These are phyloP conservation scores for Neelides sp. DNA, from an alignment of 1,140 invertebrate species.

Conservation along the genomic window DNA sequence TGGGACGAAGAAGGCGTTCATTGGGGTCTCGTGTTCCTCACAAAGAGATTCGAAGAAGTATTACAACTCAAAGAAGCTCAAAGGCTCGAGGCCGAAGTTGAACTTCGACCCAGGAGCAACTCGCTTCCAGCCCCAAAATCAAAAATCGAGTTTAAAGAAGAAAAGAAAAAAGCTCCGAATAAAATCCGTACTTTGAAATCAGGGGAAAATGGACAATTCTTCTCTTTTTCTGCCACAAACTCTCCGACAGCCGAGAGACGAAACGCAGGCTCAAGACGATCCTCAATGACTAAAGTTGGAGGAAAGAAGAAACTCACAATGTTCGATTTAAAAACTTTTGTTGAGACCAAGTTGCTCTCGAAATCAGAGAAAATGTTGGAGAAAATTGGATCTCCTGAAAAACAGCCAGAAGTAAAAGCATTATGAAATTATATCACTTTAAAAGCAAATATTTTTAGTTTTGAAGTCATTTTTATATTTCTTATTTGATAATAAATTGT, in stretches of 20 bases:
- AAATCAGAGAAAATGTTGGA: conserved; percentile 81
- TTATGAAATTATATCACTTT: too few species aligned
- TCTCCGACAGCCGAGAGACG: conserved; percentile 24
- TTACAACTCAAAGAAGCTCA: conserved; percentile 43
- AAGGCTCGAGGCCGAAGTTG: conserved; percentile 58
- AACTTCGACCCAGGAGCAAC: conserved; percentile 66
- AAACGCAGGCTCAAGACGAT: conserved; percentile 35
- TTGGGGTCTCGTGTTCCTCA: conserved; percentile 90
- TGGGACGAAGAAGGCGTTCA: conserved; percentile 95
- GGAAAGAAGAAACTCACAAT: conserved; percentile 72
- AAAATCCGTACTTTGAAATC: conserved; percentile 14
- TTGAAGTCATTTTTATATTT: too few species aligned
- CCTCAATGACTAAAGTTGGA: conserved; percentile 64
- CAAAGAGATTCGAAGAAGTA: conserved; percentile 43
- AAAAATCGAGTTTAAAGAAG: conserved; percentile 9
- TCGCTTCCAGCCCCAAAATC: conserved; percentile 79
- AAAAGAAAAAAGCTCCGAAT: conserved; percentile 15
- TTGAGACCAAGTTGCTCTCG: conserved; percentile 77
- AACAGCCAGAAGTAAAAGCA: too few species aligned
- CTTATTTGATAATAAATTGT: too few species aligned
- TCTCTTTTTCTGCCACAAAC: conserved; percentile 26
- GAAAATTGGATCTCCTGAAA: conserved; percentile 57
- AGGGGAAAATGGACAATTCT: conserved; percentile 3
- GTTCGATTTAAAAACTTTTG: conserved; percentile 73
- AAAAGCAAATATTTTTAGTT: too few species aligned